A percentile compares a stretch with the other conserved stretches of the same genome.
Conservation (phyloP, 1,140 invertebrate genomes). For the Drosophila nasuta region DNA sequence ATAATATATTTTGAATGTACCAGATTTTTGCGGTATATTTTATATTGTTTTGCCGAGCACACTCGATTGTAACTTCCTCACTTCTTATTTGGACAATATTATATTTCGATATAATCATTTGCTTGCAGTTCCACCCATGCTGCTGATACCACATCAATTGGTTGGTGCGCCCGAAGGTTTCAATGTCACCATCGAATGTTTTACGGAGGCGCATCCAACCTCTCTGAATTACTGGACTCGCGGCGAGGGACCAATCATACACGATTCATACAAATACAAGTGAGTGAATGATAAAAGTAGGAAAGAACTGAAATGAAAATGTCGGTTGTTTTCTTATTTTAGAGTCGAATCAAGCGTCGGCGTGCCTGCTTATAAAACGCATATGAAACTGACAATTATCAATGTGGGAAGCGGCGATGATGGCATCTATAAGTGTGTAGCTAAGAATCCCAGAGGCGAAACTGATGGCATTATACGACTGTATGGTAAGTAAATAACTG, state of each 20-base stretch:
- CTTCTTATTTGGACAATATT: not conserved
- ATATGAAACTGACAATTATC: constrained; percentile 92
- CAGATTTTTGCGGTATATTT: too few species aligned
- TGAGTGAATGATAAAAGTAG: constrained; percentile 39
- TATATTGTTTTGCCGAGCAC: too few species aligned
- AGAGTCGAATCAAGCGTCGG: constrained; percentile 89
- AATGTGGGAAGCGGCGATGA: constrained; percentile 92
- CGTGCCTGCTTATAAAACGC: constrained; percentile 91
- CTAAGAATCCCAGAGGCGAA: constrained; percentile 96
- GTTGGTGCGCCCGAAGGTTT: constrained; percentile 93
- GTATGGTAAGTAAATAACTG: constrained; percentile 90
- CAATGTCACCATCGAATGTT: constrained; percentile 94
- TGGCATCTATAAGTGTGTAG: constrained; percentile 94
- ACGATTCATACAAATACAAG: constrained; percentile 93
- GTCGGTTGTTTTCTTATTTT: not conserved
- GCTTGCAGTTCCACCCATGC: constrained; percentile 78
- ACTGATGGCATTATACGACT: constrained; percentile 95
- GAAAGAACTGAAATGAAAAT: not conserved
- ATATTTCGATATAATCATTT: not conserved
- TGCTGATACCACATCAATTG: constrained; percentile 84
- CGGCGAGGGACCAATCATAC: constrained; percentile 95
- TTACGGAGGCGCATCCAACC: constrained; percentile 95
- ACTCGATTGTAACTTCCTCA: too few species aligned
- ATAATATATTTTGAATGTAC: too few species aligned
- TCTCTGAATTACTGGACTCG: constrained; percentile 96